Base-by-base conservation (phyloP, 2,888 invertebrate species). In the Pelosia muscerda region DNA sequence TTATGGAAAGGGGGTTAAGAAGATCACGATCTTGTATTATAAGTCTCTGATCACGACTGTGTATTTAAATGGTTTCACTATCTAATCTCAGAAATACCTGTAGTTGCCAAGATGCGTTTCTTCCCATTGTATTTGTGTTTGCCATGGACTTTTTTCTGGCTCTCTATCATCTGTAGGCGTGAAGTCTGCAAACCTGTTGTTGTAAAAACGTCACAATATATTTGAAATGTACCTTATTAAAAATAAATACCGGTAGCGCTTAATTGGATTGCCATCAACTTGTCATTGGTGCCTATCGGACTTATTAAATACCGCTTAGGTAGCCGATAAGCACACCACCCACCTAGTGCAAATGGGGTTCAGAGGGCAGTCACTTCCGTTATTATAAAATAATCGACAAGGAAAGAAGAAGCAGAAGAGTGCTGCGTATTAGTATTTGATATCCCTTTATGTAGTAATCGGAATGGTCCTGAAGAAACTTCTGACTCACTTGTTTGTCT, bases 51-150 rank as follows among this genome's bases (percentile, higher is more conserved):
- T n/a, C n/a, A n/a, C n/a, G n/a, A n/a, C n/a, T n/a, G n/a, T n/a
- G n/a, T 34, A 13, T 31, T 5, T 9, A 34, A 13, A 15, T n/a
- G 6, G 4, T 19, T 13, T 9, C 9, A 49, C 6, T n/a, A 49
- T 8, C 19, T 49, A 8, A n/a, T n/a, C 15, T 42, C 42, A 9
- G 49, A 3, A 28, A 15, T 38, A 93, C 95, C 95, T 92, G 85
- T 96, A 98, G 81, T 97, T 96, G 25, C 98, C 98, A 78, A 96
- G 94, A 86, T 97, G 96, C n/a, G 96, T 95, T 82, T 97, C 96
- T 84, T 97, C 97, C 97, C 97, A 97, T 70, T 96, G 95, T 75
- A 96, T 95, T 86, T 97, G 97, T 13, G 90, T 93, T 79, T 96
- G 95, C 92, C 96, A 91, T 0, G 95, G 93, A 78, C 93, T 95